Percentiles rank a stretch among this genome's conserved stretches.
phyloP scores from a whole-genome alignment of 37 sponge, comb jelly and placozoan genomes.

The Diacarnus erythraeanus region DNA sequence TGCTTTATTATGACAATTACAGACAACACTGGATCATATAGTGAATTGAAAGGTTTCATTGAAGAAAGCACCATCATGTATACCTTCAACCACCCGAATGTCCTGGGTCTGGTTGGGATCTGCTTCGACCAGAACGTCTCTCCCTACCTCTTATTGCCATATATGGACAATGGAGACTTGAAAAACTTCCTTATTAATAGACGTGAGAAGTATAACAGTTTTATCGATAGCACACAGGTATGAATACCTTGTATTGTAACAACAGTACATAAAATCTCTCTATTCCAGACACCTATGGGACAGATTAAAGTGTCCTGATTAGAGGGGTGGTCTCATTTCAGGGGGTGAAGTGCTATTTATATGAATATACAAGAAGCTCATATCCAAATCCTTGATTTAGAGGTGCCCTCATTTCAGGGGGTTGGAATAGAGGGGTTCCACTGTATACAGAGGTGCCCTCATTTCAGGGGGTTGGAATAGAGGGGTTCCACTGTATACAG shows the following conservation, averaged over 20 bases:
- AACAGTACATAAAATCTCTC: too few relatives aligned
- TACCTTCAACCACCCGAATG: slow-evolving; percentile 37
- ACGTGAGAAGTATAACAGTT: slow-evolving; percentile 9
- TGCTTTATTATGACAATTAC: background rate
- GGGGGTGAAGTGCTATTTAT: background rate
- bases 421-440: too few relatives aligned
- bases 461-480: too few relatives aligned
- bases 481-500: too few relatives aligned
- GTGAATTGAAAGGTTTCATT: slow-evolving; percentile 29
- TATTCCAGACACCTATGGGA: too few relatives aligned
- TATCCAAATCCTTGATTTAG: background rate
- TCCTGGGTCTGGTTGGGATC: slow-evolving; percentile 47
- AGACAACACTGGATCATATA: slow-evolving; percentile 9
- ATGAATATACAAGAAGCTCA: background rate
- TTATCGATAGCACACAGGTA: slow-evolving; percentile 3
- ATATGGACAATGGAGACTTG: slow-evolving; percentile 48
- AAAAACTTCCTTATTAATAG: slow-evolving; percentile 29
- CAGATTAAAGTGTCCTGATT: too few relatives aligned
- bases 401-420: too few relatives aligned
- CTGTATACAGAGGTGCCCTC: too few relatives aligned
- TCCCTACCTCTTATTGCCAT: slow-evolving; percentile 53
- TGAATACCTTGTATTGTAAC: too few relatives aligned
- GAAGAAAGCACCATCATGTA: slow-evolving; percentile 48
- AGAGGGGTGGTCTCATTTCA: background rate
- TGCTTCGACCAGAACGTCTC: slow-evolving; percentile 22